A percentile compares a stretch with the other conserved stretches of the same genome.
Evolutionary conservation across 2,888 invertebrate genomes (phyloP).

Genomic region (Chrysodeixis includens): DNA sequence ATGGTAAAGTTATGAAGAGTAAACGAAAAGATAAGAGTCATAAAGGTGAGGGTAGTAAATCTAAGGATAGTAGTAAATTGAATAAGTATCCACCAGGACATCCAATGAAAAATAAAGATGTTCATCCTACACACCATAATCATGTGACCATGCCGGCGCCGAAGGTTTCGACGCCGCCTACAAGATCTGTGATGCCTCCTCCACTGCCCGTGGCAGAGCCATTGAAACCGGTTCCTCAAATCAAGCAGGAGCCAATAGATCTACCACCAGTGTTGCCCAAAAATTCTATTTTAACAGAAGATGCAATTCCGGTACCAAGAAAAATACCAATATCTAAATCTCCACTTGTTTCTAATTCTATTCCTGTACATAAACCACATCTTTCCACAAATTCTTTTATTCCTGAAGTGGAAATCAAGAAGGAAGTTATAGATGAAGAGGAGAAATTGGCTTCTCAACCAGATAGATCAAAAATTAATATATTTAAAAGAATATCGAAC

Average conservation of each 20-base stretch:
- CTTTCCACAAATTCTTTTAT: conserved; percentile 72
- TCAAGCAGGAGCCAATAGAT: conserved; percentile 82
- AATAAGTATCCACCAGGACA: conserved; percentile 83
- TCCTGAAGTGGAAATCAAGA: conserved; percentile 83
- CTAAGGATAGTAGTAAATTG: conserved; percentile 85
- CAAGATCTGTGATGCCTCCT: conserved; percentile 67
- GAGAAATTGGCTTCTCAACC: conserved; percentile 93
- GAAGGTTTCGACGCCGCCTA: conserved; percentile 67
- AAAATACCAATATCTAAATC: conserved; percentile 87
- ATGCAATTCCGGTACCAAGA: conserved; percentile 85
- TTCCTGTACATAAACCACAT: conserved; percentile 75
- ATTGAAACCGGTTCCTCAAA: conserved; percentile 68
- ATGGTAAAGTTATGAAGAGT: conserved; percentile 88
- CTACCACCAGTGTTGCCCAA: conserved; percentile 64
- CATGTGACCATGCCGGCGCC: conserved; percentile 82
- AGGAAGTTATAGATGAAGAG: conserved; percentile 86
- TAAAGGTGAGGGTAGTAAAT: conserved; percentile 87
- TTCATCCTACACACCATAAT: conserved; percentile 82
- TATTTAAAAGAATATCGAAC: conserved; percentile 95
- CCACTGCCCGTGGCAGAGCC: conserved; percentile 68
- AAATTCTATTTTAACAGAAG: conserved; percentile 69
- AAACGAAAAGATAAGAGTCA: conserved; percentile 88
- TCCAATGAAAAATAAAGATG: conserved; percentile 80
- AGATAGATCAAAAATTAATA: conserved; percentile 95
- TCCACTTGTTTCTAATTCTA: conserved; percentile 80